Evolutionary conservation across 2,888 invertebrate genomes (phyloP), one percentile per base, ranked within the genome.

Genomic region (Pyrrhosoma nymphula): DNA sequence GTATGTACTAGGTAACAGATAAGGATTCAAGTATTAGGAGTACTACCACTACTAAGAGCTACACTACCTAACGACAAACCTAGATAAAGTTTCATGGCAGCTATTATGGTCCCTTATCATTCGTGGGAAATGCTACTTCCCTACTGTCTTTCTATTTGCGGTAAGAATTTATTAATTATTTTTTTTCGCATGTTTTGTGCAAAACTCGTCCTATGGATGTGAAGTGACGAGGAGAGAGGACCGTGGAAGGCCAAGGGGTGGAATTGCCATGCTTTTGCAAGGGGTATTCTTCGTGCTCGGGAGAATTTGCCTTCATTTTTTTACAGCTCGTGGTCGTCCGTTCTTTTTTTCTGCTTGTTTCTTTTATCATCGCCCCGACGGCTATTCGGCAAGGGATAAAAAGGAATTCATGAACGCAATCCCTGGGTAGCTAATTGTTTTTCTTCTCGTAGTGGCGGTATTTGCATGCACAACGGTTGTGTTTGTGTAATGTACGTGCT

Each of bases 301-400:
- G 82, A n/a, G 35, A 69, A n/a, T 30, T 10, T 10, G 14, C 30
- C 82, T 82, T 47, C 8, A 47, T 47, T 30, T 82, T 82, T 82
- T 69, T 69, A n/a, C 16, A 82, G 35, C 82, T 82, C 82, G 82
- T 82, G 82, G 82, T 82, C 82, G 82, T 10, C 26, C 35, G 30
- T 82, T 82, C 16, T 35, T 82, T 26, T 82, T 91, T 91, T 63
- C 63, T 63, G 35, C 39, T 91, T 60, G 39, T 63, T 91, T 60
- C 47, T 91, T 91, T 91, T 91, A 39, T 60, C 63, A 63, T 91
- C 91, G 14, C 26, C 39, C 39, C 35, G 39, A 39, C 91, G 91
- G 60, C 35, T 26, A 39, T 63, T 63, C 39, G 91, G 60, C 30
- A 26, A 23, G 63, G 63, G 35, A 91, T 91, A 63, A 63, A n/a